Conservation (phyloP, 2,113 vertebrate genomes). For the Lepus europaeus region DNA sequence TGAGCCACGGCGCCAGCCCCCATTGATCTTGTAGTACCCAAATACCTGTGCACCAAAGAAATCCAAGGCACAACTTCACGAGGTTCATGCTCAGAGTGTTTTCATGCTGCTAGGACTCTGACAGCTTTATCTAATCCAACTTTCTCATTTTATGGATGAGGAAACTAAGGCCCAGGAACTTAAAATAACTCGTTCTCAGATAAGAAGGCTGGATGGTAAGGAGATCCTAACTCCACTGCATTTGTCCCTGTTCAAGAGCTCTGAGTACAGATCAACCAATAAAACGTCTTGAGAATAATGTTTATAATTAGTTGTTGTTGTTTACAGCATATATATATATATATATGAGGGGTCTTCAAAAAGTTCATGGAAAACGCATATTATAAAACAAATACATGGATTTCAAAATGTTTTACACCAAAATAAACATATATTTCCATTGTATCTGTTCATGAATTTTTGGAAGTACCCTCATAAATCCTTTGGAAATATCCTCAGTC, state of each 20-base stretch:
- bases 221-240: background rate
- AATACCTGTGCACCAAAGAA: constrained; percentile 32
- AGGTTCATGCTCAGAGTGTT: constrained; percentile 22
- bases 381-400: no score
- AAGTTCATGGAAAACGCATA: no score
- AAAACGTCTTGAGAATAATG: background rate
- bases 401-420: no score
- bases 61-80: background rate
- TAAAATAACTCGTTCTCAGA: background rate
- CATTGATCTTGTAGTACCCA: background rate
- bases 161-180: background rate
- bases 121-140: background rate
- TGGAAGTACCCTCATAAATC: background rate
- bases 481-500: background rate
- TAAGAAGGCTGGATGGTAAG: background rate
- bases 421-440: no score
- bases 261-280: background rate
- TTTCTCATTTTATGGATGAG: background rate
- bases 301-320: background rate
- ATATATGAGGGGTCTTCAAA: no score
- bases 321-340: background rate
- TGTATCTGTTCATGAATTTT: no score
- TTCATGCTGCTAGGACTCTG: background rate
- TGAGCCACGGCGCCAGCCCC: no score
- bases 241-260: background rate